Evolutionary conservation across 1,140 invertebrate species (phyloP).

Genomic region (Ceratitis capitata): DNA sequence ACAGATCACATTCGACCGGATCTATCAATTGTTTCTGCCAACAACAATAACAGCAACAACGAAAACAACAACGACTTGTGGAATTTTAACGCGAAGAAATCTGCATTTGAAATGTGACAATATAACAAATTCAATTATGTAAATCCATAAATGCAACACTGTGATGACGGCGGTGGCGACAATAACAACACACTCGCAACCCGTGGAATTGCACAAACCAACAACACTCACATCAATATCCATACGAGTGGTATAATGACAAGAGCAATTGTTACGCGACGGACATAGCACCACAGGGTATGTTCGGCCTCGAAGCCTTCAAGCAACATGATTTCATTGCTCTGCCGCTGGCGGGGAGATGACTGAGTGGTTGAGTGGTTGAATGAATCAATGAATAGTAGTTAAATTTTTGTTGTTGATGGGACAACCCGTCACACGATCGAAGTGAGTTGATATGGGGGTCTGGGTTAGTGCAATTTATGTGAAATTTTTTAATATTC

Average conservation of each 20-base stretch:
- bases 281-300: neutral
- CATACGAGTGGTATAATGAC: slow-evolving; percentile 20
- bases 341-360: neutral
- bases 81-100: slow-evolving; percentile 2
- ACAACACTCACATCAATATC: neutral
- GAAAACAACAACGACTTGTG: neutral
- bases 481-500: too few relatives aligned
- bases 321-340: too few relatives aligned
- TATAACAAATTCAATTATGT: slow-evolving; percentile 65
- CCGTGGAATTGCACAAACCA: neutral
- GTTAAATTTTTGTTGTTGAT: neutral
- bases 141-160: slow-evolving; percentile 50
- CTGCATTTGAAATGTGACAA: slow-evolving; percentile 35
- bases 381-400: neutral
- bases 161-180: neutral
- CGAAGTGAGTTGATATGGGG: neutral
- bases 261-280: slow-evolving; percentile 20
- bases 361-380: neutral
- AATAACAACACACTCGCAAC: neutral
- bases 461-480: neutral
- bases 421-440: neutral
- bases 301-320: neutral
- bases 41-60: neutral
- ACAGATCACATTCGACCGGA: slow-evolving; percentile 31
- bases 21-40: slow-evolving; percentile 38